These are phyloP conservation scores for Oryzaephilus surinamensis DNA, from an alignment of 1,140 invertebrate species.

Conservation along the genomic window DNA sequence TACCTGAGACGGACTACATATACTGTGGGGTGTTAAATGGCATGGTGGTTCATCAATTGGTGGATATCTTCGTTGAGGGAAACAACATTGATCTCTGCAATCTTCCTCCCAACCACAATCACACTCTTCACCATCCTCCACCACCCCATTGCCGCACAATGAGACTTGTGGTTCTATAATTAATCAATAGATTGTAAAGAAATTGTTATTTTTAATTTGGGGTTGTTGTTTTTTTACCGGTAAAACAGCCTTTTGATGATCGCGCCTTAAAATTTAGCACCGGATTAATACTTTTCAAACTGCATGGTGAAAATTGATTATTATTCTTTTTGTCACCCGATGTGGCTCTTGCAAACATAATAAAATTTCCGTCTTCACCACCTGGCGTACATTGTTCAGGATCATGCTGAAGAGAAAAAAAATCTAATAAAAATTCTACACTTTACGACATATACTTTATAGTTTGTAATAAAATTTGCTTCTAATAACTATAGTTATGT, in stretches of 20 bases:
- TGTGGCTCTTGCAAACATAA: conserved; percentile 94
- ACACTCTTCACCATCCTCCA: conserved; percentile 92
- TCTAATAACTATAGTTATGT: too few relatives aligned
- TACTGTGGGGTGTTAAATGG: conserved; percentile 62
- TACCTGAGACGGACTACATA: conserved; percentile 75
- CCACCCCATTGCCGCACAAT: conserved; percentile 94
- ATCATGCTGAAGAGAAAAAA: conserved; percentile 64
- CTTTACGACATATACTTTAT: conserved; percentile 3
- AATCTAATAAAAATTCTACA: conserved; percentile 3
- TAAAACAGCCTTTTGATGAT: conserved; percentile 83
- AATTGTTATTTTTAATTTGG: too few relatives aligned
- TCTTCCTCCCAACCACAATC: conserved; percentile 97
- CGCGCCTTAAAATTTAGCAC: conserved; percentile 88
- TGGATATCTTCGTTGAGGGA: conserved; percentile 74
- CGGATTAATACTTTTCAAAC: conserved; percentile 87
- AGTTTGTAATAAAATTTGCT: too few relatives aligned
- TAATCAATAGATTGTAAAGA: too few relatives aligned
- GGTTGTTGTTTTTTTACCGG: conserved; percentile 44
- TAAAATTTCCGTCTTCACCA: conserved; percentile 92
- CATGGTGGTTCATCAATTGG: conserved; percentile 68
- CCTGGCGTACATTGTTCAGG: conserved; percentile 85
- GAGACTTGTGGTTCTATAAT: conserved; percentile 70
- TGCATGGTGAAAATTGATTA: conserved; percentile 88
- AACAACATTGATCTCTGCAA: conserved; percentile 88
- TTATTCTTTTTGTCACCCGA: conserved; percentile 95